Base-by-base conservation (phyloP, 2,888 invertebrate genomes). In the Plebejus argus region DNA sequence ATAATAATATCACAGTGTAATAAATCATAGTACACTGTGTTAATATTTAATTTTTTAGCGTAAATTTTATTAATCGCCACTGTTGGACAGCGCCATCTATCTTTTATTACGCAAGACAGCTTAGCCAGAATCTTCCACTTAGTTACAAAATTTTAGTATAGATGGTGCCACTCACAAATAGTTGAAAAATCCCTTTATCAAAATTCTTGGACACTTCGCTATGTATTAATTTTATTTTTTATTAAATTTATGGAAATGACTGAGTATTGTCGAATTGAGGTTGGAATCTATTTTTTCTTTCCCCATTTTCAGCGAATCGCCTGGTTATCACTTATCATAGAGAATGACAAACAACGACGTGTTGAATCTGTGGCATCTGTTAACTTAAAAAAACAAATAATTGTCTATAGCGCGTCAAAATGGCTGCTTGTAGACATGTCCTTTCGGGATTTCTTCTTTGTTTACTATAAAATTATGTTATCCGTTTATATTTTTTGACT, bases 381-480 rank as follows among this genome's bases (percentile, higher is more conserved):
- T 20, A 35, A 33, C 56, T 18, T 53, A 75, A 49, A 78, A 74
- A 76, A 78, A 78, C 71, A 53, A 77, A 71, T 45, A 78, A 35
- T 89, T 90, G 89, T 93, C 91, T 93, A 92, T 94, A 93, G 85
- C 80, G 83, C 83, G 89, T 87, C 89, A 93, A 93, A 91, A 94
- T 94, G 94, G 94, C 94, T 87, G 92, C 87, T 84, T 86, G 84
- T 87, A 88, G 91, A 92, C 89, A 91, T 93, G 90, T 91, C 88
- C 87, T 88, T 89, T 90, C 89, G 88, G 87, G 89, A 87, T 89
- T 91, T 90, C 91, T 91, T 92, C 93, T 93, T 94, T 94, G 94
- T 94, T 94, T 94, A 94, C 92, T 85, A 85, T 93, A 91, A 93
- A 90, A 90, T 86, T 86, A 86, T 84, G 86, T 80, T 88, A 87